These are phyloP conservation scores for Stegodyphus mimosarum DNA, from an alignment of 1,140 invertebrate genomes.

Conservation along the genomic window DNA sequence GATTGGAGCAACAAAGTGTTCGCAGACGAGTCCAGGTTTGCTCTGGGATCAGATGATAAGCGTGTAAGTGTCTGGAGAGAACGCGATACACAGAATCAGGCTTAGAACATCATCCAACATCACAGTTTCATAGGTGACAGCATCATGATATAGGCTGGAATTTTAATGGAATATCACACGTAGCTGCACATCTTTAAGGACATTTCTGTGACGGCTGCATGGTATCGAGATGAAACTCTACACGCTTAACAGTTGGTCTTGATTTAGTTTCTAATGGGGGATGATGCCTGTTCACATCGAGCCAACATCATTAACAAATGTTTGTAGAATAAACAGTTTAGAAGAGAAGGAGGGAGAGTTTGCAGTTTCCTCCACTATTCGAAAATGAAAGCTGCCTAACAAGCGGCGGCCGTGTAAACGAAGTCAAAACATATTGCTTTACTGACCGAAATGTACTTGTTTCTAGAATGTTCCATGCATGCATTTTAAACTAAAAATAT, in stretches of 20 bases:
- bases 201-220: conserved; percentile 4
- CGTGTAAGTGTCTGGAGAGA: not conserved
- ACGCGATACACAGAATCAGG: not conserved
- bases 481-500: no score
- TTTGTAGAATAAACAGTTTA: not conserved
- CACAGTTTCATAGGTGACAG: not conserved
- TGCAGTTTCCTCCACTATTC: no score
- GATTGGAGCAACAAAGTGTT: not conserved
- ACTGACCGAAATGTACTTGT: no score
- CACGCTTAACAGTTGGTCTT: no score
- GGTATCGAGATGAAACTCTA: conserved; percentile 12
- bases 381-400: no score
- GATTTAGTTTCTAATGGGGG: not conserved
- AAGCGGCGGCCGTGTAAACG: no score
- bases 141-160: not conserved
- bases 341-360: no score
- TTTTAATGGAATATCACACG: conserved; percentile 10
- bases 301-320: not conserved
- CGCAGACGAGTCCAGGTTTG: not conserved
- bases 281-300: not conserved
- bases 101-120: not conserved
- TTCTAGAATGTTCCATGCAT: no score
- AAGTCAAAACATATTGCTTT: no score
- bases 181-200: not conserved
- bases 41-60: not conserved